phyloP scores from a whole-genome alignment of 2,888 invertebrate species.

The Diplazon laetatorius region DNA sequence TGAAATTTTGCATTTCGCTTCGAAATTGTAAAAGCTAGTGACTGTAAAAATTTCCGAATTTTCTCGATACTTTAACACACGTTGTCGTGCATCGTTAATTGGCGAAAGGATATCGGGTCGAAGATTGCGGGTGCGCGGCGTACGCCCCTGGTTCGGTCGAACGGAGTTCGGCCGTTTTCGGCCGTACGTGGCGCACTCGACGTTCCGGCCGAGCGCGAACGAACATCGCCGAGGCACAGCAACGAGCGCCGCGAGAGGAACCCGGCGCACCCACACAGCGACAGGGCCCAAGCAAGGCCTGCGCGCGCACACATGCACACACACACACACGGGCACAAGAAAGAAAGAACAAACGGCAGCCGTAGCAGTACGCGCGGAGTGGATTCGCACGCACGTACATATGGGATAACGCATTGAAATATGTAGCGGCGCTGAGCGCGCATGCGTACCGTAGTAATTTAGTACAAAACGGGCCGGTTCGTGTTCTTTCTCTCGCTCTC shows the following conservation, averaged over 20 bases:
- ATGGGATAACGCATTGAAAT: not conserved
- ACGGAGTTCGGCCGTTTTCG: slow-evolving; percentile 67
- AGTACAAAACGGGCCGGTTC: slow-evolving; percentile 66
- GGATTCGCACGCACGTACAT: slow-evolving; percentile 1
- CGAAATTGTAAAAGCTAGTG: too few relatives aligned
- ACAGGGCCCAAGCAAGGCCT: too few relatives aligned
- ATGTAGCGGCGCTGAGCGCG: slow-evolving; percentile 66
- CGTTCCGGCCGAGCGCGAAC: slow-evolving; percentile 59
- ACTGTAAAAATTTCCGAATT: too few relatives aligned
- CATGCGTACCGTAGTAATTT: slow-evolving; percentile 53
- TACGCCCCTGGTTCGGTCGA: slow-evolving; percentile 65
- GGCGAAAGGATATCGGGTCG: too few relatives aligned
- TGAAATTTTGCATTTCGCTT: too few relatives aligned
- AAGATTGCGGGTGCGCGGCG: too few relatives aligned
- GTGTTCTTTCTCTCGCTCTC: slow-evolving; percentile 75
- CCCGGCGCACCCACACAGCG: slow-evolving; percentile 45
- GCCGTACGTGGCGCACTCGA: slow-evolving; percentile 67
- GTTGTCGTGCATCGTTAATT: too few relatives aligned
- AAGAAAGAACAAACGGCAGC: not conserved
- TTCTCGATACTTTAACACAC: too few relatives aligned
- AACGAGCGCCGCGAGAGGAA: slow-evolving; percentile 55
- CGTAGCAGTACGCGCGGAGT: not conserved
- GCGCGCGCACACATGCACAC: slow-evolving; percentile 23
- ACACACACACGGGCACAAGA: slow-evolving; percentile 8
- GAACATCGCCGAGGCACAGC: slow-evolving; percentile 37